Conservation (phyloP, 2,888 invertebrate species). For the Uloborus plumipes region DNA sequence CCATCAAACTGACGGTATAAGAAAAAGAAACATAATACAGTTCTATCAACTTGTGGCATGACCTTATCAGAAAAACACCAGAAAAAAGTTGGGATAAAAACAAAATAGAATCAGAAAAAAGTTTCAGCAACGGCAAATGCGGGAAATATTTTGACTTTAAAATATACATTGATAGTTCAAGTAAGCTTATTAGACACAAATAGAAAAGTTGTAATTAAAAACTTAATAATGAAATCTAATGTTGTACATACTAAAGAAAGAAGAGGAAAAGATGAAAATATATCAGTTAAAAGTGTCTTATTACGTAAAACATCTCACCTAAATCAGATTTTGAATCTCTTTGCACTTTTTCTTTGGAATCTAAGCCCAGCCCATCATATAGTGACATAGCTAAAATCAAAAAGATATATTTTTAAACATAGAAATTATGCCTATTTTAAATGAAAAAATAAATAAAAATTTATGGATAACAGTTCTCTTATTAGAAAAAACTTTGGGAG, state of each 20-base stretch:
- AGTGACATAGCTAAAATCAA: slow-evolving; percentile 51
- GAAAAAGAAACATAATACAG: too few relatives aligned
- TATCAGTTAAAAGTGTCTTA: too few relatives aligned
- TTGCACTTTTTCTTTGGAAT: slow-evolving; percentile 63
- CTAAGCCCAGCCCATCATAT: slow-evolving; percentile 64
- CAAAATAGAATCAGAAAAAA: not conserved
- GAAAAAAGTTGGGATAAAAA: too few relatives aligned
- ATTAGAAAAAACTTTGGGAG: not conserved
- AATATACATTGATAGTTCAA: not conserved
- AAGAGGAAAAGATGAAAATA: too few relatives aligned
- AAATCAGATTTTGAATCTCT: slow-evolving; percentile 60
- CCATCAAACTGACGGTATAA: too few relatives aligned
- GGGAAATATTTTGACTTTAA: not conserved
- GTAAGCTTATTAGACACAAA: too few relatives aligned
- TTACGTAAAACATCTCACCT: slow-evolving; percentile 19
- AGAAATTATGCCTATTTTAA: not conserved
- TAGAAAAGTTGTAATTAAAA: too few relatives aligned
- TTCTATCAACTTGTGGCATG: too few relatives aligned
- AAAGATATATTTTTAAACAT: not conserved
- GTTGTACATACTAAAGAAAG: too few relatives aligned
- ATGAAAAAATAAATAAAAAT: not conserved
- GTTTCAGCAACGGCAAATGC: not conserved
- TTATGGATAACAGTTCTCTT: not conserved
- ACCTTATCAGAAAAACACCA: too few relatives aligned
- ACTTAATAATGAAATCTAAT: too few relatives aligned